Percentiles rank a stretch among this genome's conserved stretches.
These are phyloP conservation scores for Cirrhinus mrigala DNA, from an alignment of 2,797 vertebrate genomes.

Conservation along the genomic window DNA sequence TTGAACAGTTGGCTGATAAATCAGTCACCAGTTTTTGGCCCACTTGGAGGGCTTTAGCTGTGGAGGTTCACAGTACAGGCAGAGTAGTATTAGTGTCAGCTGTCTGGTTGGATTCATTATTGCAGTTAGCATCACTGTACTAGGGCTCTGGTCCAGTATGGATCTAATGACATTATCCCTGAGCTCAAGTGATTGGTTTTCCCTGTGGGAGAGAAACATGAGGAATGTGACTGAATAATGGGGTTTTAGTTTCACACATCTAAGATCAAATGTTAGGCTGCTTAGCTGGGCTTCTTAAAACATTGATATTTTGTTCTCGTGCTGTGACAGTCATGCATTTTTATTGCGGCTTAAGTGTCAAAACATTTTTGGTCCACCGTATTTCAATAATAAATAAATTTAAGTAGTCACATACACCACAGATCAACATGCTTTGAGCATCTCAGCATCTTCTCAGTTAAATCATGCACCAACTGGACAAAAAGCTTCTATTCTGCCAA, in stretches of 20 bases:
- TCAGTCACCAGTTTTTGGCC: not conserved
- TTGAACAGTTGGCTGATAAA: slow-evolving; percentile 12
- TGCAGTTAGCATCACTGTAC: not conserved
- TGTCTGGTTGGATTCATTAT: not conserved
- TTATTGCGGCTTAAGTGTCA: not conserved
- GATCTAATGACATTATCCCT: not conserved
- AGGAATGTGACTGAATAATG: not conserved
- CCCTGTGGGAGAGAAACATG: not conserved
- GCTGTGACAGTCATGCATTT: not conserved
- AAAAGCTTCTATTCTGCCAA: not conserved
- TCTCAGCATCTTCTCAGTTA: slow-evolving; percentile 10
- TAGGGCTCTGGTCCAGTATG: not conserved
- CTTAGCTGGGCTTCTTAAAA: not conserved
- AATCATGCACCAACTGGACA: slow-evolving; percentile 2
- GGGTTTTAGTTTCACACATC: not conserved
- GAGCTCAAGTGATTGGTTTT: slow-evolving; percentile 1
- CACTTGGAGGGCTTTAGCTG: slow-evolving; percentile 12
- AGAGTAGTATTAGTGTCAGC: not conserved
- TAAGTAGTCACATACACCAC: not conserved
- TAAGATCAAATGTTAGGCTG: not conserved
- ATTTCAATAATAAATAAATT: not conserved
- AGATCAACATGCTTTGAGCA: not conserved
- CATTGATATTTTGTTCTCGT: not conserved
- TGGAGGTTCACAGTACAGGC: not conserved
- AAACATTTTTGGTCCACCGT: not conserved